phyloP scores from a whole-genome alignment of 2,797 vertebrate genomes.

The Microtus agrestis region DNA sequence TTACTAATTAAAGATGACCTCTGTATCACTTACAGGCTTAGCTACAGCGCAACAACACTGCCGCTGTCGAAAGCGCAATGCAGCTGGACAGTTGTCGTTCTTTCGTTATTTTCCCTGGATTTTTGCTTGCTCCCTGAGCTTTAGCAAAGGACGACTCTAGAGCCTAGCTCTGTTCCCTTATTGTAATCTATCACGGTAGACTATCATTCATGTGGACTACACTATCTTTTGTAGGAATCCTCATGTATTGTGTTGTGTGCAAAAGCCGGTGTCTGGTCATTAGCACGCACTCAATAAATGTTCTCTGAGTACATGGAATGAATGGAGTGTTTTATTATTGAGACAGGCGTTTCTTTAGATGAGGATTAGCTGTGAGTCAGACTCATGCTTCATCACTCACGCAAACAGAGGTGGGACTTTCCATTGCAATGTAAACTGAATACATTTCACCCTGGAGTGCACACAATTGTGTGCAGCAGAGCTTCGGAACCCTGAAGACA shows the following conservation, averaged over 20 bases:
- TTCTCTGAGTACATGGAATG: not conserved
- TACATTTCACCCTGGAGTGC: not conserved
- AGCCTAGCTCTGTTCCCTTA: not conserved
- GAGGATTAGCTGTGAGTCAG: slow-evolving; percentile 20
- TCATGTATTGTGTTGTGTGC: not conserved
- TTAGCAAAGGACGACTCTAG: slow-evolving; percentile 20
- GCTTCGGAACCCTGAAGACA: not conserved
- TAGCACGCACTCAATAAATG: not conserved
- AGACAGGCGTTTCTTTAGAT: slow-evolving; percentile 33
- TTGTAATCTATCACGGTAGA: not conserved
- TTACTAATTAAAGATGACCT: not conserved
- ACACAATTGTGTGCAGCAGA: not conserved
- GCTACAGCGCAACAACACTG: not conserved
- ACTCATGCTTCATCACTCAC: not conserved
- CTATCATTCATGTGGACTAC: not conserved
- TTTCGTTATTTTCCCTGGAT: not conserved
- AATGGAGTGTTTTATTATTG: not conserved
- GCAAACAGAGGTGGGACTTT: slow-evolving; percentile 35
- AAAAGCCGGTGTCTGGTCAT: not conserved
- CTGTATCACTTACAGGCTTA: not conserved
- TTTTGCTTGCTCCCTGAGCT: not conserved
- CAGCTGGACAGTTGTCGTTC: not conserved
- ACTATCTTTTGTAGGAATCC: not conserved
- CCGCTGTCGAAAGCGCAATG: not conserved
- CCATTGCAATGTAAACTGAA: not conserved